These are phyloP conservation scores for Byasa hedistus DNA, from an alignment of 2,888 invertebrate genomes.

Conservation along the genomic window DNA sequence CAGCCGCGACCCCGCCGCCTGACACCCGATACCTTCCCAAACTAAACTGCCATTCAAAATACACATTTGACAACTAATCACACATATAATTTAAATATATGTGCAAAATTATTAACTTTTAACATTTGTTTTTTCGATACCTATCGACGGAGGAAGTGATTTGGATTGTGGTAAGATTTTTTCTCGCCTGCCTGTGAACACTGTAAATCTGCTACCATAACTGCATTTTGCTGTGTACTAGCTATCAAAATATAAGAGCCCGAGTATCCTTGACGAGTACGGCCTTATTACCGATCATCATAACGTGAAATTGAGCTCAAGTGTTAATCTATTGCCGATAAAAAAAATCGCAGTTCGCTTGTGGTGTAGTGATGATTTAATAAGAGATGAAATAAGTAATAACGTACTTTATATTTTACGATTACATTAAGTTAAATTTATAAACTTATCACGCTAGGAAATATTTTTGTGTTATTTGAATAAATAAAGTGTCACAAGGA, in stretches of 20 bases:
- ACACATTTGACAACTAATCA: conserved; percentile 36
- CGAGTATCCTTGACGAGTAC: too few species aligned
- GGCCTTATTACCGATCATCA: too few species aligned
- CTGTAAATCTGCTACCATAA: too few species aligned
- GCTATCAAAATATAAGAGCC: too few species aligned
- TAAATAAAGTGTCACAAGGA: conserved; percentile 39
- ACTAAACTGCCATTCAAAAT: conserved; percentile 27
- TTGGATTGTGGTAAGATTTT: too few species aligned
- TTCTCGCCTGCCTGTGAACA: too few species aligned
- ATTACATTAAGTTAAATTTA: conserved; percentile 15
- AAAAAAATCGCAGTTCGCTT: conserved; percentile 4
- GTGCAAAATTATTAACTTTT: conserved; percentile 36
- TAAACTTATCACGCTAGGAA: conserved; percentile 21
- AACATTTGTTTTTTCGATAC: conserved; percentile 33
- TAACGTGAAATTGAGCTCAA: too few species aligned
- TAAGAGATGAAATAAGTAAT: neutral
- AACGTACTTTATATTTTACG: conserved; percentile 5
- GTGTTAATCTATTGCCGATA: too few species aligned
- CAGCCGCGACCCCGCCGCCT: conserved; percentile 43
- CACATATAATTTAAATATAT: conserved; percentile 38
- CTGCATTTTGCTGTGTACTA: too few species aligned
- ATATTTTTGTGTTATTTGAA: conserved; percentile 31
- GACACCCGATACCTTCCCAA: conserved; percentile 27
- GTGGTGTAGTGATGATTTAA: neutral
- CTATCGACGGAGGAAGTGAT: conserved; percentile 6